Percentiles rank a stretch among this genome's conserved stretches.
Conservation (phyloP, 2,113 vertebrate genomes). For the Colossoma macropomum region DNA sequence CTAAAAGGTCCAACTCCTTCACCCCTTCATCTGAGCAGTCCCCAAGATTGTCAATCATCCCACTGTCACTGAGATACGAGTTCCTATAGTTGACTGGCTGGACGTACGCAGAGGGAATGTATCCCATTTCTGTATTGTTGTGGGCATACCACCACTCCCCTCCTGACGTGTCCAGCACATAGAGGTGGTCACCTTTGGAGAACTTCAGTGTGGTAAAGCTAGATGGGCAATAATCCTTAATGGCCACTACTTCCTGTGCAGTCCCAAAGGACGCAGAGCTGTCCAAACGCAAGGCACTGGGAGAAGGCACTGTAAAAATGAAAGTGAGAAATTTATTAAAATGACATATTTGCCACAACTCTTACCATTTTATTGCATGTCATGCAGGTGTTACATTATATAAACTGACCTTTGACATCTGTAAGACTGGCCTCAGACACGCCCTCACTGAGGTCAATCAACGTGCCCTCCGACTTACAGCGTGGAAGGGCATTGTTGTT, state of each 20-base stretch:
- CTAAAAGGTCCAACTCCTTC: conserved; percentile 85
- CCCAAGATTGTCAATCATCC: conserved; percentile 88
- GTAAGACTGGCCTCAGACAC: conserved; percentile 80
- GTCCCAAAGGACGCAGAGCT: conserved; percentile 84
- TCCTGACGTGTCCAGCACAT: conserved; percentile 91
- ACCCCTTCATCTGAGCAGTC: conserved; percentile 85
- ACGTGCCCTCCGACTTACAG: conserved; percentile 93
- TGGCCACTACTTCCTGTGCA: conserved; percentile 91
- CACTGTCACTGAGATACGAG: conserved; percentile 90
- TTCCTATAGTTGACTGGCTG: conserved; percentile 85
- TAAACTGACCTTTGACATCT: conserved; percentile 89
- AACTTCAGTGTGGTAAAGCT: conserved; percentile 96
- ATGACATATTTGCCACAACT: not conserved
- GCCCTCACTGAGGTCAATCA: conserved; percentile 87
- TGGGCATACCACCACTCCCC: conserved; percentile 99
- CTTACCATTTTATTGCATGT: not conserved
- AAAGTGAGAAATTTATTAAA: not conserved
- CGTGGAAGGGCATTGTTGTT: conserved; percentile 86
- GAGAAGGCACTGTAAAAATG: conserved; percentile 90
- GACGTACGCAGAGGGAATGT: conserved; percentile 93
- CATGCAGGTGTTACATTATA: not conserved
- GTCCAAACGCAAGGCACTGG: conserved; percentile 91
- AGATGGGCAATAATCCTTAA: conserved; percentile 93
- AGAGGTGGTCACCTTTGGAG: conserved; percentile 93
- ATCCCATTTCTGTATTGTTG: conserved; percentile 97